Percentiles rank a stretch among this genome's conserved stretches.
phyloP scores from a whole-genome alignment of 64 coral and sea anemone species.

The Porites australiensis region DNA sequence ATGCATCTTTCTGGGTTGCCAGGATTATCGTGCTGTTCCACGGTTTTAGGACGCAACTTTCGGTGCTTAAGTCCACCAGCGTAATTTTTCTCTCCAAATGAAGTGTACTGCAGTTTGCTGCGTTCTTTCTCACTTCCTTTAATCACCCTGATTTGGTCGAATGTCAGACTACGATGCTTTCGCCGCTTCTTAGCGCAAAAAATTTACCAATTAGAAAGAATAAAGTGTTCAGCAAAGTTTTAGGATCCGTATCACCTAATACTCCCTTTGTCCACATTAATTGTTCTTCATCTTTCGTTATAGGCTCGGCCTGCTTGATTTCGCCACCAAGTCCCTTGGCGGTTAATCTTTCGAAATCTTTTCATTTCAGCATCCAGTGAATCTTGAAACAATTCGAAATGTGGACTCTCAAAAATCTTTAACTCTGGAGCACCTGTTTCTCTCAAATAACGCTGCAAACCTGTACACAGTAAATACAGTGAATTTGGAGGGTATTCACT shows the following conservation, averaged over 20 bases:
- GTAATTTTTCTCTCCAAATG: slow-evolving; percentile 59
- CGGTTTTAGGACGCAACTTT: slow-evolving; percentile 61
- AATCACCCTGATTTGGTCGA: slow-evolving; percentile 53
- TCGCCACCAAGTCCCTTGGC: slow-evolving; percentile 3
- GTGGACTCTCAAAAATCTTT: slow-evolving; percentile 32
- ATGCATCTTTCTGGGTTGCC: slow-evolving; percentile 59
- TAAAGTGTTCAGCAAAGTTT: slow-evolving; percentile 58
- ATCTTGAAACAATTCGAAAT: slow-evolving; percentile 63
- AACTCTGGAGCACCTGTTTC: slow-evolving; percentile 37
- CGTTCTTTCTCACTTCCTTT: slow-evolving; percentile 53
- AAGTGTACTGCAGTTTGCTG: slow-evolving; percentile 62
- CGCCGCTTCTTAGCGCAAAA: slow-evolving; percentile 38
- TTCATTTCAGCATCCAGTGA: slow-evolving; percentile 53
- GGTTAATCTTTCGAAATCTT: slow-evolving; percentile 32
- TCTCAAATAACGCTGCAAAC: slow-evolving; percentile 29
- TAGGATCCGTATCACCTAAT: slow-evolving; percentile 50
- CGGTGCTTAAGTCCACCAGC: slow-evolving; percentile 47
- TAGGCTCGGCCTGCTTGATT: slow-evolving; percentile 53
- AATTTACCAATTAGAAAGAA: slow-evolving; percentile 48
- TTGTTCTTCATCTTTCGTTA: slow-evolving; percentile 48
- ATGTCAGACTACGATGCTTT: slow-evolving; percentile 54
- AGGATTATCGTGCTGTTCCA: slow-evolving; percentile 58
- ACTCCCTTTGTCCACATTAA: slow-evolving; percentile 55
- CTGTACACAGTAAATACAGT: slow-evolving; percentile 27
- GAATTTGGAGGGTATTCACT: slow-evolving; percentile 39